Base-by-base conservation (phyloP, 64 coral and sea anemone species). In the Montipora capricornis region DNA sequence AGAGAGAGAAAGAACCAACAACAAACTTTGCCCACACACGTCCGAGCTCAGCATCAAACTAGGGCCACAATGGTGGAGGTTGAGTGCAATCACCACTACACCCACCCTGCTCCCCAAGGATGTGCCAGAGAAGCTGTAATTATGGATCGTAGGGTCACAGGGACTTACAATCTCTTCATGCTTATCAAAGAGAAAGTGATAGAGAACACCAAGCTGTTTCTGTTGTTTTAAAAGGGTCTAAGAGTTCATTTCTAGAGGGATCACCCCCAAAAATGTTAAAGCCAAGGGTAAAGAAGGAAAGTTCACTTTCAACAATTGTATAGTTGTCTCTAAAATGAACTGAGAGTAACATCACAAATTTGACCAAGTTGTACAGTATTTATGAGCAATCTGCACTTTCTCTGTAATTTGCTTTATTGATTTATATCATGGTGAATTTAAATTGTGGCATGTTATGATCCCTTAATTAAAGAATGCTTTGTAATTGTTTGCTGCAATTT, bases 131-230 rank as follows among this genome's bases (percentile, higher is more conserved):
- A 55, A 55, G 52, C 52, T 55, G 22, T 22, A 55, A 55, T 55
- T 5, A 37, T 37, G 67, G 37, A 37, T 37, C 37, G 37, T 37
- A 37, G 1, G 37, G 84, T 49, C 68, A 87, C 20, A 49, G 84
- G 44, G 49, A 46, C 44, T 12, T 70, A 24, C 73, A 74, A 64
- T 85, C 82, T 14, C 67, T 85, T 60, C 82, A 85, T 68, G 20
- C 82, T 46, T 85, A 69, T 68, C 82, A 85, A 47, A 64, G 82
- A 85, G 82, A 29, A 69, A 85, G 82, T 29, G 29, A 29, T 29
- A 66, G 57, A 85, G 69, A 24, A 46, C 58, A 29, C 29, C 20
- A 85, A 85, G 46, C 45, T 46, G 29, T 85, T 19, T 85, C 82
- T 8, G 61, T 69, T 53, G 49, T 82, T 20, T 60, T 82, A 13